Conservation (phyloP, 2,797 vertebrate species). For the Neosilurus hyrtlii region DNA sequence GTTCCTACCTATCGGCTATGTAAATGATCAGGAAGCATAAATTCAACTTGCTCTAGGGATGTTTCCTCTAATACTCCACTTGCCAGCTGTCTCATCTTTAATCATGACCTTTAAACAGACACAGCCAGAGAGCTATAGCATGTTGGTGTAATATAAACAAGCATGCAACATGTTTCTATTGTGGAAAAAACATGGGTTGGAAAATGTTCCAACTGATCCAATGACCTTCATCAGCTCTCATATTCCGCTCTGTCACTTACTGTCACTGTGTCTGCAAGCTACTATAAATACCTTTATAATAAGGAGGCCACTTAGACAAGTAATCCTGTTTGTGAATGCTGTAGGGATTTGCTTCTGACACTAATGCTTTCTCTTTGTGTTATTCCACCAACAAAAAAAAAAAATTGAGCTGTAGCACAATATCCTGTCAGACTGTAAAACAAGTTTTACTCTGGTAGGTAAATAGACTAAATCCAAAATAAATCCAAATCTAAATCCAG, state of each 20-base stretch:
- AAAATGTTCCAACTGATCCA: background rate
- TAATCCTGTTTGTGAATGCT: background rate
- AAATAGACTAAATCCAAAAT: background rate
- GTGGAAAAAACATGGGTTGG: background rate
- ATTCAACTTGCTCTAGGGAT: background rate
- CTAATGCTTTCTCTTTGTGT: background rate
- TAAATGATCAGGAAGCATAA: background rate
- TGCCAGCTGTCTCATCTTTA: background rate
- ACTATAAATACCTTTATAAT: conserved; percentile 10
- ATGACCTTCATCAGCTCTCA: conserved; percentile 1
- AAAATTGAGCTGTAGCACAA: background rate
- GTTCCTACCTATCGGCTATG: no score
- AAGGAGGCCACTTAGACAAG: background rate
- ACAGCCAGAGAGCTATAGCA: background rate
- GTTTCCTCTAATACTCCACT: background rate
- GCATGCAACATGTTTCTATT: background rate
- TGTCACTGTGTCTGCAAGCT: background rate
- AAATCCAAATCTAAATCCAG: no score
- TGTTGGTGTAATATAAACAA: background rate
- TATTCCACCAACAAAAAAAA: background rate
- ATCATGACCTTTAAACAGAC: background rate
- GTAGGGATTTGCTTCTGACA: background rate
- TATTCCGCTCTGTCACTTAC: background rate
- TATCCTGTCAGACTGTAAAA: background rate
- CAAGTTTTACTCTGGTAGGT: background rate